Evolutionary conservation across 2,797 vertebrate genomes (phyloP).

Genomic region (Telmatherina bonti): DNA sequence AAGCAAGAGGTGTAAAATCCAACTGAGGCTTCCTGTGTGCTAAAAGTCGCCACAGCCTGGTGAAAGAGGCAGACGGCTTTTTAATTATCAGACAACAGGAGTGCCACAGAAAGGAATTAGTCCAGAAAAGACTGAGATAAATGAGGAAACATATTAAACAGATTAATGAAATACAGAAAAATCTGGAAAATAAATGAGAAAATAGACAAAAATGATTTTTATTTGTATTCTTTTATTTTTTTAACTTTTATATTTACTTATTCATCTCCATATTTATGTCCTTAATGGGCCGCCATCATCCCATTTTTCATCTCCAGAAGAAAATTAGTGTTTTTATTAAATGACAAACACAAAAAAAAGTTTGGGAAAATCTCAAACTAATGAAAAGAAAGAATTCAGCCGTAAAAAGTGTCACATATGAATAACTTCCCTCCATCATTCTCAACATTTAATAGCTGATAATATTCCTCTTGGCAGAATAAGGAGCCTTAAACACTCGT

Average conservation of each 20-base stretch:
- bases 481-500: not conserved
- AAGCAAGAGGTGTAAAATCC: not conserved
- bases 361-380: not conserved
- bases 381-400: not conserved
- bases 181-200: no score
- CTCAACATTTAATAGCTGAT: not conserved
- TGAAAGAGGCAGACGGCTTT: not conserved
- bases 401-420: not conserved
- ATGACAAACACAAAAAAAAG: not conserved
- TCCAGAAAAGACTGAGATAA: no score
- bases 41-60: not conserved
- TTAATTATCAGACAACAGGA: no score
- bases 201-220: no score
- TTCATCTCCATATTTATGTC: no score
- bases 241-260: no score
- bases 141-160: no score
- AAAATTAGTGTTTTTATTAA: not conserved
- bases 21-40: conserved; percentile 12
- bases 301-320: not conserved
- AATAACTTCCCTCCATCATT: not conserved
- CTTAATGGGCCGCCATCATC: no score
- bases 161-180: no score
- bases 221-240: no score
- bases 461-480: not conserved
- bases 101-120: no score